Evolutionary conservation across 2,888 invertebrate genomes (phyloP).

Genomic region (Stratiomys singularior): DNA sequence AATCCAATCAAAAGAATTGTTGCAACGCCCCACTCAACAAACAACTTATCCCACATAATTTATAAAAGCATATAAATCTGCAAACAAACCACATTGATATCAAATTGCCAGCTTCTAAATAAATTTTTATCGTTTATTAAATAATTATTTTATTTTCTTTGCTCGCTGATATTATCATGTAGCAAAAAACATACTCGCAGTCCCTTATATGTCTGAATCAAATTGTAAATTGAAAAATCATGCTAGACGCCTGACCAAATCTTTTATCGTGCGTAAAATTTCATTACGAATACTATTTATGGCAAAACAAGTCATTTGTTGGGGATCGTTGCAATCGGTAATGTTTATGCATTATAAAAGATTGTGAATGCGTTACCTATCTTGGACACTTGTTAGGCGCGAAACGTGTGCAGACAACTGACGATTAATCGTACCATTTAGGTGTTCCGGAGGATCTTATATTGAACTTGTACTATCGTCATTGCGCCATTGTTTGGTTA

Average conservation of each 20-base stretch:
- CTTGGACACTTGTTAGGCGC: background rate
- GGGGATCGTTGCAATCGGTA: background rate
- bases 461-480: background rate
- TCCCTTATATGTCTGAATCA: background rate
- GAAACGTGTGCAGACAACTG: background rate
- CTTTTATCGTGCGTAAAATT: background rate
- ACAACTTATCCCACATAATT: too few relatives aligned
- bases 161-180: too few relatives aligned
- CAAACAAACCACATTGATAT: too few relatives aligned
- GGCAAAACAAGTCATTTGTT: background rate
- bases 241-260: background rate
- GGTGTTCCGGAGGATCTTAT: background rate
- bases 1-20: too few relatives aligned
- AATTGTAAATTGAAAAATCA: constrained; percentile 1
- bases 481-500: background rate
- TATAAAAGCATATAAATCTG: too few relatives aligned
- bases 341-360: background rate
- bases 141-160: too few relatives aligned
- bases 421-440: background rate
- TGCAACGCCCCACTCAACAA: too few relatives aligned
- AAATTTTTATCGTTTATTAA: too few relatives aligned
- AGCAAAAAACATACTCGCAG: background rate
- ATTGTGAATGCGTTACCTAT: background rate
- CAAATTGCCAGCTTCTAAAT: too few relatives aligned
- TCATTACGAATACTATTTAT: background rate